Evolutionary conservation across 2,888 invertebrate genomes (phyloP).

Genomic region (Sicus ferrugineus): DNA sequence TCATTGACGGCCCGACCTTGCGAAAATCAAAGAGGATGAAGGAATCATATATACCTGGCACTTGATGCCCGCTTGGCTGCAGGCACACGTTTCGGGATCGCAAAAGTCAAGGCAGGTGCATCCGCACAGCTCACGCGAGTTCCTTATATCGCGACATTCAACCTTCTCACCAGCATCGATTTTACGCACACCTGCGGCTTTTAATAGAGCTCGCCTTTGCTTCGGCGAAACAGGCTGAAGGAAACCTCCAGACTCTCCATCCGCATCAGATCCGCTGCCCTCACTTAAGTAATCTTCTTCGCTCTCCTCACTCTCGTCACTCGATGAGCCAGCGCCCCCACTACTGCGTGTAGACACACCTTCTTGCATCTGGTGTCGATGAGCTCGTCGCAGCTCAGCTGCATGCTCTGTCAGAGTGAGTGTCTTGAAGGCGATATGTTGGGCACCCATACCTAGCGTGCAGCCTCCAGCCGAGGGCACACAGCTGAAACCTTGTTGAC

Average conservation of each 20-base stretch:
- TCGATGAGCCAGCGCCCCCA: slow-evolving; percentile 66
- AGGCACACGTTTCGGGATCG: slow-evolving; percentile 94
- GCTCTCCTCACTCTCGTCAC: slow-evolving; percentile 85
- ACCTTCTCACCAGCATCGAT: slow-evolving; percentile 94
- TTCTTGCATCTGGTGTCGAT: slow-evolving; percentile 78
- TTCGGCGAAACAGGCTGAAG: slow-evolving; percentile 91
- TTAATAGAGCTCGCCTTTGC: slow-evolving; percentile 84
- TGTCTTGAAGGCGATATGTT: slow-evolving; percentile 73
- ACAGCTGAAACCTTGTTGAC: slow-evolving; percentile 90
- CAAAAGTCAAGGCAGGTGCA: slow-evolving; percentile 93
- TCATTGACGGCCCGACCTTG: neutral
- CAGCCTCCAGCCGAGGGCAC: slow-evolving; percentile 89
- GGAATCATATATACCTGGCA: slow-evolving; percentile 73
- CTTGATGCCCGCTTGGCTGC: slow-evolving; percentile 94
- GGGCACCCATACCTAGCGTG: slow-evolving; percentile 91
- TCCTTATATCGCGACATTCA: slow-evolving; percentile 90
- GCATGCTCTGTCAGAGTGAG: slow-evolving; percentile 90
- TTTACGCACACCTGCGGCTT: slow-evolving; percentile 92
- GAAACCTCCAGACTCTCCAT: slow-evolving; percentile 89
- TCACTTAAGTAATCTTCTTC: slow-evolving; percentile 78
- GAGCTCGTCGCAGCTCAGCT: slow-evolving; percentile 84
- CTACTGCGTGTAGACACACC: slow-evolving; percentile 56
- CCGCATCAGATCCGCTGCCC: slow-evolving; percentile 81
- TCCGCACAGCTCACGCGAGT: slow-evolving; percentile 92
- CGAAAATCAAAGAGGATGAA: too few species aligned